These are phyloP conservation scores for Calidris pugnax DNA, from an alignment of 2,113 vertebrate species.

Conservation along the genomic window DNA sequence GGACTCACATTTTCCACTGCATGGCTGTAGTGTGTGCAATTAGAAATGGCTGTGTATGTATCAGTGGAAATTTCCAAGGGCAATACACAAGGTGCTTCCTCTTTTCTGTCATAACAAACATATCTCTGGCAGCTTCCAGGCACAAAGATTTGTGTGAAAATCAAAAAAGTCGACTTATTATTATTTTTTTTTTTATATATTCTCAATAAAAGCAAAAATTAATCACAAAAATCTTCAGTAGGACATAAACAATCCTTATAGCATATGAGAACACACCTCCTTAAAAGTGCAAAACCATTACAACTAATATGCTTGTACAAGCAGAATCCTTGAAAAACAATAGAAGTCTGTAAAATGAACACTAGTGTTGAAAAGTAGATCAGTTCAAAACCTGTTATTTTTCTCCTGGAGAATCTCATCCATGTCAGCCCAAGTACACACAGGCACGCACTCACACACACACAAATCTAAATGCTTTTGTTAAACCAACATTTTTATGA, in stretches of 20 bases:
- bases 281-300: neutral
- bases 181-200: neutral
- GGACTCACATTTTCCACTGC: neutral
- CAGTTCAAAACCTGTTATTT: neutral
- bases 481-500: neutral
- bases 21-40: neutral
- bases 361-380: neutral
- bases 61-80: conserved; percentile 46
- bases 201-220: neutral
- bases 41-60: neutral
- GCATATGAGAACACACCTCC: neutral
- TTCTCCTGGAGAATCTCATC: neutral
- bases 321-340: neutral
- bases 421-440: neutral
- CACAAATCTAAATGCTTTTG: neutral
- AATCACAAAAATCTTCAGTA: neutral
- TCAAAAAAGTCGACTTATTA: neutral
- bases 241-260: neutral
- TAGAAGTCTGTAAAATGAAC: neutral
- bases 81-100: conserved; percentile 9
- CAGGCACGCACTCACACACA: neutral
- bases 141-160: neutral
- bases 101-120: neutral
- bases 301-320: neutral
- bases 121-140: neutral